Evolutionary conservation across 2,888 invertebrate species (phyloP).

Genomic region (Steinernema scapterisci): DNA sequence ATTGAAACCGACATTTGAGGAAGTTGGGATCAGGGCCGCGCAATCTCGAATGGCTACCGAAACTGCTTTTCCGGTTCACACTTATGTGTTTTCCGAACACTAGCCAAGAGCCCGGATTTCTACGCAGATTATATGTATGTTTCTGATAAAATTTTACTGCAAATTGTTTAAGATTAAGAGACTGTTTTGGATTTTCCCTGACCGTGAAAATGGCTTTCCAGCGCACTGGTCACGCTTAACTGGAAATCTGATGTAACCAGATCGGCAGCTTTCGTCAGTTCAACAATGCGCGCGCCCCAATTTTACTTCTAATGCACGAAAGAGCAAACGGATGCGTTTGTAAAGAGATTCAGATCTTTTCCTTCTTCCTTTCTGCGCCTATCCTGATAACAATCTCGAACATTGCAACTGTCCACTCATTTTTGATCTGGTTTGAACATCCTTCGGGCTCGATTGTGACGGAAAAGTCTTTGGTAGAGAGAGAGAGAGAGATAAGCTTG

Average conservation of each 20-base stretch:
- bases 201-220: neutral
- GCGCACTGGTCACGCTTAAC: neutral
- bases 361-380: neutral
- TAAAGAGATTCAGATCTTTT: neutral
- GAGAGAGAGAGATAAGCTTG: no score
- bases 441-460: no score
- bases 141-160: no score
- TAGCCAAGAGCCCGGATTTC: no score
- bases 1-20: neutral
- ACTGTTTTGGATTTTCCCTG: neutral
- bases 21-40: no score
- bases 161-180: no score
- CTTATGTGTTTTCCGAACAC: no score
- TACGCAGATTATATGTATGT: no score
- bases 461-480: no score
- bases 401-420: slow-evolving; percentile 8
- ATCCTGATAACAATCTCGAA: slow-evolving; percentile 1
- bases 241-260: slow-evolving; percentile 26
- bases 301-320: neutral
- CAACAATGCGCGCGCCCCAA: slow-evolving; percentile 25
- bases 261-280: slow-evolving; percentile 20
- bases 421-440: neutral
- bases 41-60: no score
- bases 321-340: slow-evolving; percentile 6
- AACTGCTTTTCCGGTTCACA: neutral